Evolutionary conservation across 2,113 vertebrate species (phyloP).

Genomic region (Myrmecophaga tridactyla): DNA sequence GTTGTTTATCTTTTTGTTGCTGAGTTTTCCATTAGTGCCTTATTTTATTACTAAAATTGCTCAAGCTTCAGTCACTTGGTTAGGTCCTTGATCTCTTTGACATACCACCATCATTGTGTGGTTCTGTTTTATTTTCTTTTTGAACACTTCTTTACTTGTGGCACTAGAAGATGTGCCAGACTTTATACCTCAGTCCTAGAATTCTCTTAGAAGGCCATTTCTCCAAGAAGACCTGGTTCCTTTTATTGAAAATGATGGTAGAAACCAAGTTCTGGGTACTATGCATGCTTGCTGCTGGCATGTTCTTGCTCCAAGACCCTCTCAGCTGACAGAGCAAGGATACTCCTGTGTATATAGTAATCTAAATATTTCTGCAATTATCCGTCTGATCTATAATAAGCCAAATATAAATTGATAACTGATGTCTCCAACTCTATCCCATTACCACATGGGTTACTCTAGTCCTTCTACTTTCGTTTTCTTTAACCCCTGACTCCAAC

Average conservation of each 20-base stretch:
- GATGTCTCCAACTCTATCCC: not conserved
- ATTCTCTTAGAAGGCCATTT: not conserved
- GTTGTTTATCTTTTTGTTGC: too few species aligned
- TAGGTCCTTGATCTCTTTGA: not conserved
- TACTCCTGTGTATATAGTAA: not conserved
- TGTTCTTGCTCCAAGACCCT: not conserved
- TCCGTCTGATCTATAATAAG: not conserved
- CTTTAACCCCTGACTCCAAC: not conserved
- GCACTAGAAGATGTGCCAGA: not conserved
- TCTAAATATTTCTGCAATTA: not conserved
- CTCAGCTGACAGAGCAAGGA: not conserved
- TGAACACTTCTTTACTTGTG: not conserved
- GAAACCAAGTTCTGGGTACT: not conserved
- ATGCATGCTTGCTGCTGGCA: not conserved
- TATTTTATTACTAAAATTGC: not conserved
- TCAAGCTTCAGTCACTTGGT: not conserved
- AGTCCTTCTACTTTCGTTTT: not conserved
- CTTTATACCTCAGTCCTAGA: not conserved
- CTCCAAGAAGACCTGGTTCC: not conserved
- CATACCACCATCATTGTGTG: not conserved
- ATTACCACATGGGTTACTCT: not conserved
- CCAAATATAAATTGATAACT: not conserved
- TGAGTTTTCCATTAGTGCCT: not conserved
- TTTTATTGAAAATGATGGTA: not conserved
- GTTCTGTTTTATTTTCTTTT: not conserved